phyloP scores from a whole-genome alignment of 2,113 vertebrate species.

The Protobothrops mucrosquamatus region DNA sequence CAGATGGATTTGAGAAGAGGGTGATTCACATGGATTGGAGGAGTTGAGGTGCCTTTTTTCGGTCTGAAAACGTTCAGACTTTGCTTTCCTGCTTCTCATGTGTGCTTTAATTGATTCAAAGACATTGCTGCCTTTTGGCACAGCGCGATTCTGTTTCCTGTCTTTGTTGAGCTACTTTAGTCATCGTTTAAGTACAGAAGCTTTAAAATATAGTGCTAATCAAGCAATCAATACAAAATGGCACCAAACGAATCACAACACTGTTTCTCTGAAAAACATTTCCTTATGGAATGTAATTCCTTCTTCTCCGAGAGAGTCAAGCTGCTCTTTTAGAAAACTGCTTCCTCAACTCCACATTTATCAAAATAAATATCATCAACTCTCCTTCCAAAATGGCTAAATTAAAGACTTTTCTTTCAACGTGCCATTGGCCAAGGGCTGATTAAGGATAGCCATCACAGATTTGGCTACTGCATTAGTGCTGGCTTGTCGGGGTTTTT shows the following conservation, averaged over 20 bases:
- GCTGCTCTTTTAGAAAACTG: background rate
- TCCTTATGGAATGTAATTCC: background rate
- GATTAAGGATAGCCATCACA: background rate
- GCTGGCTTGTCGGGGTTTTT: background rate
- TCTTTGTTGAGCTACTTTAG: background rate
- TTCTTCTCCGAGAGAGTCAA: background rate
- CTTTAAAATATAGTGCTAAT: background rate
- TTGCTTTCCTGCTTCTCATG: background rate
- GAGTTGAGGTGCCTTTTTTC: background rate
- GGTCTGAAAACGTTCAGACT: background rate
- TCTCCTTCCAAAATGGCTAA: background rate
- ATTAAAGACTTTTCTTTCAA: background rate
- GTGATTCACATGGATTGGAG: background rate
- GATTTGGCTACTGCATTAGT: background rate
- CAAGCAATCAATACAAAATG: background rate
- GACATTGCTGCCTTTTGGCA: background rate
- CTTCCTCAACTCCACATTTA: background rate
- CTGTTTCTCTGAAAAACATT: background rate
- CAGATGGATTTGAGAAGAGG: background rate
- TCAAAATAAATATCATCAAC: background rate
- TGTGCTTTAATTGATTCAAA: background rate
- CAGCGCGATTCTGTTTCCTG: no score
- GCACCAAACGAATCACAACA: background rate
- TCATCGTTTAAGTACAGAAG: background rate
- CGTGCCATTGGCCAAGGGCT: background rate